Percentiles rank a stretch among this genome's conserved stretches.
These are phyloP conservation scores for Zelostemma sp. DNA, from an alignment of 1,140 invertebrate genomes.

Conservation along the genomic window DNA sequence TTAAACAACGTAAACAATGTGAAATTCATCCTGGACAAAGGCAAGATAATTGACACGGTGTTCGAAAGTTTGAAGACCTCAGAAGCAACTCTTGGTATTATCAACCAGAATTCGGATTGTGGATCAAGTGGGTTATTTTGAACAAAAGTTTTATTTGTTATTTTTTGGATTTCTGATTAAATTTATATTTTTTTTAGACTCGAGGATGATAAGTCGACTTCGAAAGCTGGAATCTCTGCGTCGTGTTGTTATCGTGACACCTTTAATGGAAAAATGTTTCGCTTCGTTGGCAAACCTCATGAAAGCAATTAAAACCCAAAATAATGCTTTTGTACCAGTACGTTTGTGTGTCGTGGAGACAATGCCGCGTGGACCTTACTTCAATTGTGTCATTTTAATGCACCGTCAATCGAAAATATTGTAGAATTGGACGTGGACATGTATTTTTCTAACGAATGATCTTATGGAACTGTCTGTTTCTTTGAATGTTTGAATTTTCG, in stretches of 20 bases:
- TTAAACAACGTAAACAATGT: too few relatives aligned
- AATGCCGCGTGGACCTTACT: not conserved
- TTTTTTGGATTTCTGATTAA: not conserved
- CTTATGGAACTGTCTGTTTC: too few relatives aligned
- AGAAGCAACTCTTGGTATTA: not conserved
- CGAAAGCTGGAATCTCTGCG: not conserved
- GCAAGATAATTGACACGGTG: not conserved
- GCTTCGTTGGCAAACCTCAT: not conserved
- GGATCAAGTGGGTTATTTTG: not conserved
- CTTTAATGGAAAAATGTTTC: not conserved
- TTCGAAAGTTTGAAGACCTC: not conserved
- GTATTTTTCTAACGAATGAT: too few relatives aligned
- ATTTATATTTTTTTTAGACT: not conserved
- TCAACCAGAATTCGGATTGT: not conserved
- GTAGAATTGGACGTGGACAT: too few relatives aligned
- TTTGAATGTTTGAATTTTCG: too few relatives aligned
- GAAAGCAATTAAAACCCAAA: not conserved
- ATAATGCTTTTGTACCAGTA: not conserved
- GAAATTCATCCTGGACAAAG: not conserved
- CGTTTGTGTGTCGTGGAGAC: not conserved
- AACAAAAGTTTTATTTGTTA: too few relatives aligned
- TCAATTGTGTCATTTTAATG: not conserved
- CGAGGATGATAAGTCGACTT: not conserved
- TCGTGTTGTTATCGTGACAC: not conserved
- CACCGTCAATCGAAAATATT: not conserved